Conservation (phyloP, 2,888 invertebrate species). For the Caenorhabditis drosophilae region DNA sequence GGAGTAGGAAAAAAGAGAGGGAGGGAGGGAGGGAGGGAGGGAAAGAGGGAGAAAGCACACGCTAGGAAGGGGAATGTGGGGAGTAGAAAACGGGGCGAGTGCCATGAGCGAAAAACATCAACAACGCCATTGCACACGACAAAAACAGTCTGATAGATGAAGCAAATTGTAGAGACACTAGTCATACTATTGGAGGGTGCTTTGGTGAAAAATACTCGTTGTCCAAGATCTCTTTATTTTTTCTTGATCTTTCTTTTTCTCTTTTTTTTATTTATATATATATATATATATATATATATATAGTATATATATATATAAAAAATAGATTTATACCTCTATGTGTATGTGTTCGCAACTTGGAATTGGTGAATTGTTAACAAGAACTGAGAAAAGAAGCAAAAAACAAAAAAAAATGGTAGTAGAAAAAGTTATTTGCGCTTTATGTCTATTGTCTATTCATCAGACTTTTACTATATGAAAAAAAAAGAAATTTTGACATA, state of each 20-base stretch:
- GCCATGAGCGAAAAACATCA: conserved; percentile 45
- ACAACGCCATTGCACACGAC: conserved; percentile 38
- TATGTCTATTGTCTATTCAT: no score
- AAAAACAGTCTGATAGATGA: conserved; percentile 35
- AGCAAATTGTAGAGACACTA: conserved; percentile 24
- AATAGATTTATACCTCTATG: neutral
- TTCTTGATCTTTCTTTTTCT: conserved; percentile 11
- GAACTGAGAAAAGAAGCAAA: neutral
- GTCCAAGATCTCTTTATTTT: conserved; percentile 19
- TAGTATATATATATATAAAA: no score
- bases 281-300: no score
- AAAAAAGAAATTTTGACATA: no score
- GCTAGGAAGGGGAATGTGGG: conserved; percentile 12
- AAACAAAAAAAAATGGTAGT: conserved; percentile 11
- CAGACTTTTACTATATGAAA: no score
- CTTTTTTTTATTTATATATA: conserved; percentile 6
- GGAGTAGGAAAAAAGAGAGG: conserved; percentile 16
- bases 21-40: conserved; percentile 20
- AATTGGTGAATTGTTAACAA: conserved; percentile 13
- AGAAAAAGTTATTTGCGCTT: conserved; percentile 16
- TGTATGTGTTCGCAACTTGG: conserved; percentile 15
- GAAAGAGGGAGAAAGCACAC: conserved; percentile 30
- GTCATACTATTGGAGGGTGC: conserved; percentile 31
- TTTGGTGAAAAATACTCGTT: conserved; percentile 34
- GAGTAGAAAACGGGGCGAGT: conserved; percentile 13